These are phyloP conservation scores for Albula glossodonta DNA, from an alignment of 2,113 vertebrate genomes.

Conservation along the genomic window DNA sequence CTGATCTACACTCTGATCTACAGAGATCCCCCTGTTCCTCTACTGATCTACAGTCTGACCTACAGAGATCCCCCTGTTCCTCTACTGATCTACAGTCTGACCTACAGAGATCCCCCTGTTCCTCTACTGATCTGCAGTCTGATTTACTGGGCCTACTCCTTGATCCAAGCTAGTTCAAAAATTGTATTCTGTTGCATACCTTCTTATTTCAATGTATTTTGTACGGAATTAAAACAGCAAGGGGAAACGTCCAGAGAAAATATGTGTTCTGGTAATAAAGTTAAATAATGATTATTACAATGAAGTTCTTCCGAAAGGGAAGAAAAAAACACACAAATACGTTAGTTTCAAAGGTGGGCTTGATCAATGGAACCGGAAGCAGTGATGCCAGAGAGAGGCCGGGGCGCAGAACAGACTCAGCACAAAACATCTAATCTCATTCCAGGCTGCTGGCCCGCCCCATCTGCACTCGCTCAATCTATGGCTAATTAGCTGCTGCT, in stretches of 20 bases:
- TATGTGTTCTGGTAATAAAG: neutral
- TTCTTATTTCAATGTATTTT: neutral
- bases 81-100: no score
- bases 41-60: no score
- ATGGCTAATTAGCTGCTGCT: constrained; percentile 26
- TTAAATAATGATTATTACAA: neutral
- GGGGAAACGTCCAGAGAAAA: neutral
- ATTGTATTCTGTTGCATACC: no score
- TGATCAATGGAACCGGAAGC: neutral
- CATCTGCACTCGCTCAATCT: constrained; percentile 14
- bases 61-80: no score
- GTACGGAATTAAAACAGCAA: neutral
- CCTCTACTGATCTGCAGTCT: no score
- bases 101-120: no score
- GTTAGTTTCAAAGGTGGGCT: neutral
- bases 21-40: no score
- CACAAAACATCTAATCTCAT: neutral
- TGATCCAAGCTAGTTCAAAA: no score
- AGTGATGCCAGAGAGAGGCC: neutral
- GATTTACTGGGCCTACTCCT: no score
- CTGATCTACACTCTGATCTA: no score
- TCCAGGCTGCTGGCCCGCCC: constrained; percentile 11
- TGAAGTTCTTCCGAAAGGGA: neutral
- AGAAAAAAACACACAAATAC: neutral
- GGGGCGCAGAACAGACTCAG: neutral